Base-by-base conservation (phyloP, 2,797 vertebrate species). In the Emydoidea blandingii region DNA sequence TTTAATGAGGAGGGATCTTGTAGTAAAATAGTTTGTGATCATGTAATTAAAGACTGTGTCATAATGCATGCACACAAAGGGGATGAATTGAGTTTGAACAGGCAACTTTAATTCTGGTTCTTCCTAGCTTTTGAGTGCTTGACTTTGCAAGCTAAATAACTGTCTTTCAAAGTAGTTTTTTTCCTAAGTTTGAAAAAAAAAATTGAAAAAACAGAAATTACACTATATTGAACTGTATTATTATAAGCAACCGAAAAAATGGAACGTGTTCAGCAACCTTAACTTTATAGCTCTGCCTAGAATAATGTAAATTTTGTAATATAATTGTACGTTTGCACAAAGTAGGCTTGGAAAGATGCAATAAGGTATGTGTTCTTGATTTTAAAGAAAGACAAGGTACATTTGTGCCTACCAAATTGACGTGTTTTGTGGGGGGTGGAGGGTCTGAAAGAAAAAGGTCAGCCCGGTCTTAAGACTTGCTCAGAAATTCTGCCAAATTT, bases 1-100 rank as follows among this genome's bases (percentile, higher is more conserved):
- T 15, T 4, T 31, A 92, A 52, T 0, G 0, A 90, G 53, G 41
- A 3, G 0, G 49, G 31, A 16, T n/a, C 68, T 0, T 27, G 5
- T 4, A 47, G 8, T 44, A 84, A 86, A 90, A 72, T 41, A 78
- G 56, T 31, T 21, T 65, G 47, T 41, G 41, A 7, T 15, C 41
- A 62, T 37, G 47, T 82, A 62, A 53, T 44, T 74, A 85, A 89
- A 87, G 56, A 1, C 23, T 62, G 0, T 62, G 0, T 81, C 29
- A 62, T 37, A 86, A 21, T 27, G 53, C 5, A 41, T 74, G 68
- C 23, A 74, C 65, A 44, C 23, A 81, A 86, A 93, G 10, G 19
- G 31, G 16, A 34, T 1, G 1, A 50, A 9, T 3, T 65, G 62
- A 65, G 62, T 18, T 65, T 65, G 16, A 65, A 53, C 8, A 1